Evolutionary conservation across 2,888 invertebrate species (phyloP).

Genomic region (Scotopteryx bipunctaria): DNA sequence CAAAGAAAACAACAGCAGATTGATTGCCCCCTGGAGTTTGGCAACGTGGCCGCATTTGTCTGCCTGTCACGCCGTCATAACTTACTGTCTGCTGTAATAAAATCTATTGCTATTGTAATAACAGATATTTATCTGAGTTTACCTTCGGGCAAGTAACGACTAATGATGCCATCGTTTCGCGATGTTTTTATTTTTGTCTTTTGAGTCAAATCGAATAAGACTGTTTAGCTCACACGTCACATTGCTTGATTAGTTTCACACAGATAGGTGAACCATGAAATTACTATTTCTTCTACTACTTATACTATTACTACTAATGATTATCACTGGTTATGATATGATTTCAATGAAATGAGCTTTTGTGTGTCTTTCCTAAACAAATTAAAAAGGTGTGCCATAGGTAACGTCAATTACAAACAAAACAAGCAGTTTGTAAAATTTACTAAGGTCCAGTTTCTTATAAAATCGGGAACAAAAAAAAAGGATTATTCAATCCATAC

Average conservation of each 20-base stretch:
- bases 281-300: too few relatives aligned
- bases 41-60: conserved; percentile 39
- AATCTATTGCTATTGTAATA: conserved; percentile 32
- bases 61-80: conserved; percentile 42
- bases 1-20: conserved; percentile 10
- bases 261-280: too few relatives aligned
- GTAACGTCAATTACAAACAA: too few relatives aligned
- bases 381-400: too few relatives aligned
- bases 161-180: not conserved
- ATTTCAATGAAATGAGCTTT: too few relatives aligned
- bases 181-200: not conserved
- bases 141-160: conserved; percentile 1
- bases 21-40: not conserved
- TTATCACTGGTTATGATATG: too few relatives aligned
- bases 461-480: not conserved
- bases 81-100: conserved; percentile 41
- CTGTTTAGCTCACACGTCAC: too few relatives aligned
- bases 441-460: not conserved
- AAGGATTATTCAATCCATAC: conserved; percentile 16
- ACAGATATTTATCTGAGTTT: conserved; percentile 19
- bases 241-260: too few relatives aligned
- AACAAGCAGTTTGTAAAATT: too few relatives aligned
- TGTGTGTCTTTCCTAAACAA: too few relatives aligned
- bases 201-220: not conserved
- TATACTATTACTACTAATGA: too few relatives aligned